Evolutionary conservation across 2,797 vertebrate species (phyloP).

Genomic region (Thaleichthys pacificus): DNA sequence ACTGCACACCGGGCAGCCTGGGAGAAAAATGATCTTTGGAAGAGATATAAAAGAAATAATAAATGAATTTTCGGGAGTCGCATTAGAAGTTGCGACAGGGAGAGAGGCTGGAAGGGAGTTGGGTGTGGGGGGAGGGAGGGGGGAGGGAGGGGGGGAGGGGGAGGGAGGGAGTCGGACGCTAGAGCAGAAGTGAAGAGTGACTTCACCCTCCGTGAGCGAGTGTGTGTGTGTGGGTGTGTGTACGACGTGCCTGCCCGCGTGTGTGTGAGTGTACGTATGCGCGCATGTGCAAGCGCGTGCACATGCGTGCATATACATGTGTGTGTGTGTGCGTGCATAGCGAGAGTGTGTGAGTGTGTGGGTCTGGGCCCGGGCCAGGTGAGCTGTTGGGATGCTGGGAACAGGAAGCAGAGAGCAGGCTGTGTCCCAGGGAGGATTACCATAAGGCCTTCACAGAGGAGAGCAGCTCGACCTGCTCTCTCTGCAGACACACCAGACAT

Average conservation of each 20-base stretch:
- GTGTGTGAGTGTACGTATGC: background rate
- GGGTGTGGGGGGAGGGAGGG: too few species aligned
- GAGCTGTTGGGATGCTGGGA: too few species aligned
- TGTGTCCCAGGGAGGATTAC: too few species aligned
- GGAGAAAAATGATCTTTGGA: constrained; percentile 84
- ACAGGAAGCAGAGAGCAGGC: too few species aligned
- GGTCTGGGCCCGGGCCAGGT: background rate
- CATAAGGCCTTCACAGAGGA: too few species aligned
- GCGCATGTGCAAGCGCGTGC: background rate
- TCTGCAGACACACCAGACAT: too few species aligned
- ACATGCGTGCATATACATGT: background rate
- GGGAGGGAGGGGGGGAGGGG: too few species aligned
- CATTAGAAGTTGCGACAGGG: constrained; percentile 64
- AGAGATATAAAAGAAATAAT: constrained; percentile 74
- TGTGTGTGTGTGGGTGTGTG: constrained; percentile 4
- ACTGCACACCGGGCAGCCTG: constrained; percentile 93
- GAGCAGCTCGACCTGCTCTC: too few species aligned
- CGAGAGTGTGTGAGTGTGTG: constrained; percentile 19
- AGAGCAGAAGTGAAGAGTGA: constrained; percentile 13
- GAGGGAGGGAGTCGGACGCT: constrained; percentile 31
- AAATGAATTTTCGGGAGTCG: constrained; percentile 58
- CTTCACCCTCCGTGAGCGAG: background rate
- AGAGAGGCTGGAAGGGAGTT: constrained; percentile 42
- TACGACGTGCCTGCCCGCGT: too few species aligned
- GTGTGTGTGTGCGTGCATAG: constrained; percentile 18